Base-by-base conservation (phyloP, 2,797 vertebrate species). In the Esox lucius region DNA sequence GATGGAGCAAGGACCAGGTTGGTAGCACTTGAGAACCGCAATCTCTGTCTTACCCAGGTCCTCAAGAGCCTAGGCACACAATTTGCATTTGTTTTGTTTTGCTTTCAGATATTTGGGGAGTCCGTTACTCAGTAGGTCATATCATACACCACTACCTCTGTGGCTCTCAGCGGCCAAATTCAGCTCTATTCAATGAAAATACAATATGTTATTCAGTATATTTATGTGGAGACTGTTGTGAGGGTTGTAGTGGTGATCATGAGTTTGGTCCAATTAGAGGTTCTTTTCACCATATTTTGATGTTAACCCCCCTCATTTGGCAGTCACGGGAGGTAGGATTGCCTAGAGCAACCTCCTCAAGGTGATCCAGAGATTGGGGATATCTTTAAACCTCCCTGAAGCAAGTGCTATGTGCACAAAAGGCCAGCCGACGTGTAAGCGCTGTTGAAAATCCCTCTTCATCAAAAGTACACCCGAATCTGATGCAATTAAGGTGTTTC, bases 81-180 rank as follows among this genome's bases (percentile, higher is more conserved):
- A 93, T 93, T 93, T 91, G 90, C 91, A 93, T 93, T 90, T 77
- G 88, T 91, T 91, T 91, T 89, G 89, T 91, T 86, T 87, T 1
- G 86, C 69, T 49, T 79, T 80, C 82, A 62, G 51, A 68, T 83
- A 19, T 81, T 87, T 84, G 84, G 82, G 80, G 79, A 68, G 75
- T 88, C 87, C 73, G 75, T 78, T 78, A 79, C 87, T 33, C 64
- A 31, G 51, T 51, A 46, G 19, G 51, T 61, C 70, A 61, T 13
- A 49, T 59, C 51, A 61, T 28, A 12, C 31, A 51, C 17, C 31
- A 51, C 17, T 5, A 11, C 17, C 24, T 66, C 28, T 71, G 49
- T 46, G 68, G 68, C 24, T 9, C 68, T 51, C 68, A 9, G 39
- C 26, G 68, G 69, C 53, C 69, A 53, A 33, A 71, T 16, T 31